Percentiles rank a stretch among this genome's conserved stretches.
These are phyloP conservation scores for Rachycentron canadum DNA, from an alignment of 2,797 vertebrate genomes.

Conservation along the genomic window DNA sequence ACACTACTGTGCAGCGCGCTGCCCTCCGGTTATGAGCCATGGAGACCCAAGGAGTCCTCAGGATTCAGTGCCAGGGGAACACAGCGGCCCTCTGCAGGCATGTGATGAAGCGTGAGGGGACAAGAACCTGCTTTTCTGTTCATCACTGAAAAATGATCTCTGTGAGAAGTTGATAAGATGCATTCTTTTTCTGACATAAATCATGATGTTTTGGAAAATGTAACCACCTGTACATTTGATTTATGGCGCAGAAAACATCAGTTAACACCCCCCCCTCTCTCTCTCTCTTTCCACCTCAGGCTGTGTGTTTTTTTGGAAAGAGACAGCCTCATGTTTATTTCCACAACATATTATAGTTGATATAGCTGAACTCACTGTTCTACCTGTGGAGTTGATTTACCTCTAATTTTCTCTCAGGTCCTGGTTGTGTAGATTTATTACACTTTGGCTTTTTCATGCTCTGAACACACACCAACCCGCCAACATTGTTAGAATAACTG, in stretches of 20 bases:
- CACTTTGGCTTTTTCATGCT: constrained; percentile 14
- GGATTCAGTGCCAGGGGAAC: neutral
- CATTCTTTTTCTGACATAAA: neutral
- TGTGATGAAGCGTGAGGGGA: constrained; percentile 21
- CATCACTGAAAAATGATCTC: neutral
- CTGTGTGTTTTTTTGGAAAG: constrained; percentile 11
- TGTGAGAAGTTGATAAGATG: neutral
- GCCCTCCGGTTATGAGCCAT: constrained; percentile 13
- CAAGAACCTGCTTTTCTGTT: neutral
- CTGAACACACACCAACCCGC: neutral
- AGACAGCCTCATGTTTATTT: constrained; percentile 21
- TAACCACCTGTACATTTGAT: neutral
- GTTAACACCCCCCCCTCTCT: neutral
- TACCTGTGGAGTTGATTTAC: constrained; percentile 47
- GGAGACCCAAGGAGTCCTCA: neutral
- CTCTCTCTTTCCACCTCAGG: too few species aligned
- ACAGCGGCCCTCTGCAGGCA: constrained; percentile 5
- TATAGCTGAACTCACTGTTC: constrained; percentile 2
- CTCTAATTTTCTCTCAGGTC: neutral
- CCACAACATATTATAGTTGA: constrained; percentile 9
- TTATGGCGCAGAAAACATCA: constrained; percentile 9
- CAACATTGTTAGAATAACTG: constrained; percentile 60
- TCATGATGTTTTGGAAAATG: constrained; percentile 16
- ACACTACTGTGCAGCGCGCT: constrained; percentile 25
- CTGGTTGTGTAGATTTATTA: constrained; percentile 32